Evolutionary conservation across 2,113 vertebrate species (phyloP).

Genomic region (Lanius ludovicianus): DNA sequence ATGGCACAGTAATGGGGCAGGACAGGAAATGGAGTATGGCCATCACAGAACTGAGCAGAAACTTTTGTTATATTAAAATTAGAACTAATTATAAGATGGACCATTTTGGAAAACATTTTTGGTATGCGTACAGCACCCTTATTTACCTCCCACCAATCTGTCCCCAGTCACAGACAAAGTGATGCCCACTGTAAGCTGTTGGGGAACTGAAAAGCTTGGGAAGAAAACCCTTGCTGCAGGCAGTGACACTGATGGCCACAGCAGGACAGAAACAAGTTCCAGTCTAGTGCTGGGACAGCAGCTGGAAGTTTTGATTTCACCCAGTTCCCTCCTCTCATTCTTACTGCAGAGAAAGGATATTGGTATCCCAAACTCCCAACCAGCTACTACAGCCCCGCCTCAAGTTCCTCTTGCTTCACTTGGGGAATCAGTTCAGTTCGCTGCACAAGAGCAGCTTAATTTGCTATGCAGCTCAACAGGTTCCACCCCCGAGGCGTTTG

Average conservation of each 20-base stretch:
- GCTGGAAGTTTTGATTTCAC: background rate
- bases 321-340: background rate
- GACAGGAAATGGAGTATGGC: background rate
- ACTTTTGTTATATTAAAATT: background rate
- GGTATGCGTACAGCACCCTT: background rate
- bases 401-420: background rate
- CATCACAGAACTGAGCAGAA: background rate
- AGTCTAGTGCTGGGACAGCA: background rate
- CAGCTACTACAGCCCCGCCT: background rate
- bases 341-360: background rate
- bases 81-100: background rate
- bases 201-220: background rate
- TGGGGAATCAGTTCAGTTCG: background rate
- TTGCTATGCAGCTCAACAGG: background rate
- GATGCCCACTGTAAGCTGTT: background rate
- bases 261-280: background rate
- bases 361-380: background rate
- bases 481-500: background rate
- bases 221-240: background rate
- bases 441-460: background rate
- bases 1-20: no score
- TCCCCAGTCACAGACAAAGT: background rate
- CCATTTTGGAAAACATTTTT: background rate
- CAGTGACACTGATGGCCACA: background rate
- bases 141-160: background rate